Base-by-base conservation (phyloP, 2,113 vertebrate species). In the Oreochromis tanganicae region DNA sequence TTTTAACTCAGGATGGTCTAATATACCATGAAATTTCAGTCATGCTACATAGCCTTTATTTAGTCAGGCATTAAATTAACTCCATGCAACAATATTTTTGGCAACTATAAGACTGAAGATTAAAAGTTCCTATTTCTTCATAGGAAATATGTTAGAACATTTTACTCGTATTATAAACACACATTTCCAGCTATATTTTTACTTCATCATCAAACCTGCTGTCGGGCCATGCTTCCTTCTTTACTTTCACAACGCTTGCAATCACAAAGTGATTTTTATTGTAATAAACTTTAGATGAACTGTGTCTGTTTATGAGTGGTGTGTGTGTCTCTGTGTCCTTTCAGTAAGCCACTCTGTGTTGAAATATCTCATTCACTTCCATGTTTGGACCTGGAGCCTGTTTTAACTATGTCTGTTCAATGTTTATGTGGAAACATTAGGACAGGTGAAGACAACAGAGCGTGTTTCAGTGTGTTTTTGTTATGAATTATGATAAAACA, bases 261-360 rank as follows among this genome's bases (percentile, higher is more conserved):
- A 4, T 88, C 24, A 85, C 68, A 63, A 21, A 32, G 52, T 80
- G 46, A 36, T 84, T 86, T 78, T 57, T 24, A 82, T 21, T 85
- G 48, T 71, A 71, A 87, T 90, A 85, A 85, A 87, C 84, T 83
- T 71, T 7, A 61, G 52, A 81, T 83, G 80, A 87, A 61, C 68
- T 78, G 21, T 5, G 19, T 81, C 29, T 71, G 80, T 61, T 54
- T 34, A 7, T 55, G 27, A 55, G 50, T 82, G 11, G 32, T 82
- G 56, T 73, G 48, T 56, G 17, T 81, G 66, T 29, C 29, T 87
- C 29, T 66, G 82, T 73, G 34, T 50, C 29, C 59, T 80, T 73
- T 87, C 19, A 71, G 14, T 29, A 41, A 85, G 59, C 12, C 38
- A 34, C 9, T 19, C 75, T 46, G 14, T 21, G 46, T 27, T 75